Conservation (phyloP, 35 echinoderm and acorn worm species). For the Acanthaster planci region DNA sequence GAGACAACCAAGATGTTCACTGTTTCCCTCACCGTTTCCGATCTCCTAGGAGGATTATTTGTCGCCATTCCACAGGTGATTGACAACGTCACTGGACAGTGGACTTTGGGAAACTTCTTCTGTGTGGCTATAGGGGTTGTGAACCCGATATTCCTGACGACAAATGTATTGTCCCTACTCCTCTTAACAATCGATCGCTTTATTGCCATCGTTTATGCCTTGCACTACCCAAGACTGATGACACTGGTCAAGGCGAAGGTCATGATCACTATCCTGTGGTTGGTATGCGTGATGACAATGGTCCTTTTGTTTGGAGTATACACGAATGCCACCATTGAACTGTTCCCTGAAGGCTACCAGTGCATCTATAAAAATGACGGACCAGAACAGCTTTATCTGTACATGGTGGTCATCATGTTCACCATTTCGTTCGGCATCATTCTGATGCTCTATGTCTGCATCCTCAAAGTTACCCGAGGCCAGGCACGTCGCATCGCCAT, state of each 20-base stretch:
- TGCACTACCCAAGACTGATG: slow-evolving; percentile 17
- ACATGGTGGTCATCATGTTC: too few species aligned
- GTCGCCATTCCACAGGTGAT: not conserved
- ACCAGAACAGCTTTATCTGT: too few species aligned
- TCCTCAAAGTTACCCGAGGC: too few species aligned
- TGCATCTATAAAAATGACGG: too few species aligned
- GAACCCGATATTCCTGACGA: not conserved
- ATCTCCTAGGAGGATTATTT: not conserved
- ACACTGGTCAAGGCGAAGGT: not conserved
- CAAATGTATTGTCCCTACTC: not conserved
- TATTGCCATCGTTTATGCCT: slow-evolving; percentile 6
- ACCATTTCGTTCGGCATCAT: too few species aligned
- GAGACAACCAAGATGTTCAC: not conserved
- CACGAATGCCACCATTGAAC: not conserved
- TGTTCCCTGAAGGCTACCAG: not conserved
- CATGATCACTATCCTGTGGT: not conserved
- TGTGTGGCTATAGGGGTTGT: not conserved
- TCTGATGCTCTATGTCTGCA: too few species aligned
- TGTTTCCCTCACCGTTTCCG: not conserved
- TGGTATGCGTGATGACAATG: too few species aligned
- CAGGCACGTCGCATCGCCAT: not conserved
- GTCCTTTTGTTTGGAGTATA: not conserved
- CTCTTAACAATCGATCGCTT: slow-evolving; percentile 8
- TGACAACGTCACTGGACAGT: not conserved
- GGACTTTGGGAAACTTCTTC: not conserved